These are phyloP conservation scores for Apis mellifera DNA, from an alignment of 1,140 invertebrate species.

Conservation along the genomic window Amel_HAv3.1 CM009945.2:4181501-4182000, in stretches of 20 bases:
- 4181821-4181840: neutral
- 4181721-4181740: neutral
- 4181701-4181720: neutral
- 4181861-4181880: neutral
- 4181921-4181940: neutral
- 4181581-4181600: too few relatives aligned
- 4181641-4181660: too few relatives aligned
- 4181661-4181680: too few relatives aligned
- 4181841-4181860: neutral
- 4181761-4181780: neutral
- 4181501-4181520: neutral
- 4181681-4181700: too few relatives aligned
- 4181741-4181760: neutral
- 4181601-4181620: too few relatives aligned
- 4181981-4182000: constrained; percentile 32
- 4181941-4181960: constrained; percentile 6
- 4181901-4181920: neutral
- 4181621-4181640: too few relatives aligned
- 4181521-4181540: neutral
- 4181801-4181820: neutral
- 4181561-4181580: neutral
- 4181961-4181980: constrained; percentile 9
- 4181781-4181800: neutral
- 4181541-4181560: neutral
- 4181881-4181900: neutral